phyloP scores from a whole-genome alignment of 2,797 vertebrate species.

The Fistularia commersonii region DNA sequence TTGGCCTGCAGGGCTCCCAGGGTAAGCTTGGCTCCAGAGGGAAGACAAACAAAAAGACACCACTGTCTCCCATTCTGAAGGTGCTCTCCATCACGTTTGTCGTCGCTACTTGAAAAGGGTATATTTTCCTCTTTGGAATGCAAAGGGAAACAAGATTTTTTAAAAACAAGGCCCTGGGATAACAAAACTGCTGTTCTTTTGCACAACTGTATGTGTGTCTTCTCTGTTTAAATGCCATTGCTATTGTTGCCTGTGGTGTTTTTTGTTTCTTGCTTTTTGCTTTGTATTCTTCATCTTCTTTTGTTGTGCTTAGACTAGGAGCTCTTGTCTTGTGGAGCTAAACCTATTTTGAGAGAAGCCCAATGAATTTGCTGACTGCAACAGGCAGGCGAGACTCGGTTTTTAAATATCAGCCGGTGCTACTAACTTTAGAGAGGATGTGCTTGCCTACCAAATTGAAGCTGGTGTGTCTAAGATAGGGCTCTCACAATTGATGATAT shows the following conservation, averaged over 20 bases:
- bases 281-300: constrained; percentile 46
- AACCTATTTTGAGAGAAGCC: constrained; percentile 43
- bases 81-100: constrained; percentile 66
- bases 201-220: constrained; percentile 41
- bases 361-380: constrained; percentile 33
- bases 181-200: constrained; percentile 65
- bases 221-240: constrained; percentile 59
- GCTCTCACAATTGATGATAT: constrained; percentile 37
- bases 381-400: constrained; percentile 31
- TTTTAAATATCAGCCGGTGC: constrained; percentile 33
- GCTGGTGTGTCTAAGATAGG: constrained; percentile 6
- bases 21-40: constrained; percentile 77
- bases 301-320: constrained; percentile 47
- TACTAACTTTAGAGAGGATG: constrained; percentile 18
- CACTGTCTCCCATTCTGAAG: constrained; percentile 62
- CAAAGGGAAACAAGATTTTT: constrained; percentile 63
- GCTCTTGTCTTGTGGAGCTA: constrained; percentile 40
- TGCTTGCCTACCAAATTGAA: constrained; percentile 8
- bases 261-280: constrained; percentile 12
- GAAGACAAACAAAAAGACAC: constrained; percentile 66
- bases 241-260: constrained; percentile 57
- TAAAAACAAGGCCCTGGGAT: constrained; percentile 60
- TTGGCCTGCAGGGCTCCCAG: constrained; percentile 80
- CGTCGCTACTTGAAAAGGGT: constrained; percentile 59
- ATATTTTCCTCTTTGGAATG: constrained; percentile 61